Conservation (phyloP, 2,888 invertebrate genomes). For the Drosophila histrio region DNA sequence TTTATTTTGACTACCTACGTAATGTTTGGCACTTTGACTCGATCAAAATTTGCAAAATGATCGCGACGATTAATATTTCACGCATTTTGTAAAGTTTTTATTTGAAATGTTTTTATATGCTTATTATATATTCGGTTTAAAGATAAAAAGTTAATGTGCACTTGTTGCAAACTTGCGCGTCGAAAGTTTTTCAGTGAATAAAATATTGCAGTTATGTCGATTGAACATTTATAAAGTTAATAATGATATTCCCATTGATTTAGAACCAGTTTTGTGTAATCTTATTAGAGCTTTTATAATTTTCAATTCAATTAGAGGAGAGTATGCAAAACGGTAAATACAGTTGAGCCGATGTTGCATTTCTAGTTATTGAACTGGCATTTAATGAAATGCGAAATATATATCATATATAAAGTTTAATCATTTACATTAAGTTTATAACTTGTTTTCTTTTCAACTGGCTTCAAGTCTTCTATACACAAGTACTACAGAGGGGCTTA, state of each 20-base stretch:
- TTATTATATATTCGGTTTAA: neutral
- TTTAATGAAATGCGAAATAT: neutral
- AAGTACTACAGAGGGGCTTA: no score
- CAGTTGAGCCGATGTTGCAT: neutral
- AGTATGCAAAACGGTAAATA: slow-evolving; percentile 1
- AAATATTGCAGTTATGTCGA: neutral
- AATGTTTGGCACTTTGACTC: slow-evolving; percentile 16
- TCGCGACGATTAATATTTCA: neutral
- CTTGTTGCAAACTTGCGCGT: slow-evolving; percentile 1
- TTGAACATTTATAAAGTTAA: slow-evolving; percentile 21
- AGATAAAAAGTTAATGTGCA: neutral
- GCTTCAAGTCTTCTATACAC: no score
- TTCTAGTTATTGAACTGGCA: slow-evolving; percentile 1
- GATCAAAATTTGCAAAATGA: slow-evolving; percentile 2
- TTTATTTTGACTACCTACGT: slow-evolving; percentile 21
- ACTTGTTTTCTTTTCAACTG: neutral
- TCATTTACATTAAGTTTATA: neutral
- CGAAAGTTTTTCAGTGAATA: slow-evolving; percentile 14
- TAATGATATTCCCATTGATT: slow-evolving; percentile 8
- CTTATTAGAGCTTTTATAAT: neutral
- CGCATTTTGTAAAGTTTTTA: slow-evolving; percentile 16
- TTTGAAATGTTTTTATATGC: no score
- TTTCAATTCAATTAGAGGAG: slow-evolving; percentile 7
- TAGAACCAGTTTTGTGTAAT: slow-evolving; percentile 42
- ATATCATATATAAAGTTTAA: neutral